A percentile compares a stretch with the other conserved stretches of the same genome.
Evolutionary conservation across 2,888 invertebrate species (phyloP).

Genomic region (Galeopsomyia nigrocyanea): DNA sequence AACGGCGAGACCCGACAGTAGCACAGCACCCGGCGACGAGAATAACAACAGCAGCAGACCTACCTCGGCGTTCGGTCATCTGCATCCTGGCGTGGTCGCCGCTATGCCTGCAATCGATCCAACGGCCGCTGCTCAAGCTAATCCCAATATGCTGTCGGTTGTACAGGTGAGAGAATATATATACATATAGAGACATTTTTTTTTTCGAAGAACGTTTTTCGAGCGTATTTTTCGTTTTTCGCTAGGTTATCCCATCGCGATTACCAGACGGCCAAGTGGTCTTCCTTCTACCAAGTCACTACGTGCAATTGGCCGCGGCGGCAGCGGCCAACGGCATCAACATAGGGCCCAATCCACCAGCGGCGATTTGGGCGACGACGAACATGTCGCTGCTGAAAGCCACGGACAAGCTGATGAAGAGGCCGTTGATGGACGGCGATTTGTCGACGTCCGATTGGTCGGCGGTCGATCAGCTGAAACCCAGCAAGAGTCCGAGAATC

Average conservation of each 20-base stretch:
- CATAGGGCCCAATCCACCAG: conserved; percentile 66
- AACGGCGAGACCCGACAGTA: conserved; percentile 66
- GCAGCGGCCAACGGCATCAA: conserved; percentile 67
- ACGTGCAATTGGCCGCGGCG: conserved; percentile 74
- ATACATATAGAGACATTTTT: neutral
- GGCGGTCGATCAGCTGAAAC: conserved; percentile 52
- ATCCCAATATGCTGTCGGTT: conserved; percentile 67
- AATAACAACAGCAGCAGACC: conserved; percentile 69
- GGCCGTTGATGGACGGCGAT: conserved; percentile 58
- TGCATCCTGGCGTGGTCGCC: conserved; percentile 51
- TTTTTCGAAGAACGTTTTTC: no score
- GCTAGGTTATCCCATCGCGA: conserved; percentile 72
- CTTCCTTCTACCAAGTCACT: conserved; percentile 75
- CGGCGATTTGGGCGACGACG: conserved; percentile 67
- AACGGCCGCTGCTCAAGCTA: conserved; percentile 59
- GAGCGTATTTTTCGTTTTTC: conserved; percentile 49
- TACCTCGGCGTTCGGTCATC: conserved; percentile 62
- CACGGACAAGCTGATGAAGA: conserved; percentile 64
- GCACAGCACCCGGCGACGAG: conserved; percentile 69
- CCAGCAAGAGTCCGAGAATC: conserved; percentile 54
- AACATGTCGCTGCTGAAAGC: conserved; percentile 66
- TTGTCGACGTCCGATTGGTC: conserved; percentile 51
- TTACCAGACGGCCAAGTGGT: conserved; percentile 75
- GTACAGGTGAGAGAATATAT: conserved; percentile 66
- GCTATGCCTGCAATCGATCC: conserved; percentile 49